phyloP scores from a whole-genome alignment of 2,113 vertebrate species.

The Oryzias celebensis region DNA sequence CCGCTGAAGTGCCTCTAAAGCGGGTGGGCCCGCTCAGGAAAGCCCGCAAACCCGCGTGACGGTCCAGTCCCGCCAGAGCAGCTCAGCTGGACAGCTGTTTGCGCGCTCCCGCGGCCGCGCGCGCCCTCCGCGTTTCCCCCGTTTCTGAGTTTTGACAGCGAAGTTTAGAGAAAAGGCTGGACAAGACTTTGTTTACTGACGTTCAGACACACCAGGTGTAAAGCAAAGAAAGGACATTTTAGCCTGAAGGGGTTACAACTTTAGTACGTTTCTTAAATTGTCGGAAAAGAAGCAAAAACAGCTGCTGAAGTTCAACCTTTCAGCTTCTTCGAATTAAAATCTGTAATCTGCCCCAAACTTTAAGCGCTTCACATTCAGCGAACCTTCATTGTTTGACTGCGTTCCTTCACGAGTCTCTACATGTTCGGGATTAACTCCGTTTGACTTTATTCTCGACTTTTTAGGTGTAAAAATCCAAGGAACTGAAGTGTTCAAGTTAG shows the following conservation, averaged over 20 bases:
- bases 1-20: no score
- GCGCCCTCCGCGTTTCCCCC: slow-evolving; percentile 24
- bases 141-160: slow-evolving; percentile 26
- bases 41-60: slow-evolving; percentile 39
- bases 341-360: not conserved
- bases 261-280: slow-evolving; percentile 8
- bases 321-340: not conserved
- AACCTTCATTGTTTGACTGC: slow-evolving; percentile 55
- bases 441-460: slow-evolving; percentile 26
- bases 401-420: slow-evolving; percentile 65
- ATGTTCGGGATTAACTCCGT: slow-evolving; percentile 43
- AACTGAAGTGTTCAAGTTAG: not conserved
- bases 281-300: slow-evolving; percentile 5
- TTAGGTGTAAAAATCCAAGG: not conserved
- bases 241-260: not conserved
- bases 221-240: not conserved
- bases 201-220: no score
- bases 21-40: no score
- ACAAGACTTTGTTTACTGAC: not conserved
- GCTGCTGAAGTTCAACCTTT: not conserved
- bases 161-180: not conserved
- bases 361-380: slow-evolving; percentile 22
- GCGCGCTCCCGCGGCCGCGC: slow-evolving; percentile 59
- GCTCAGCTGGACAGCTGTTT: slow-evolving; percentile 68
- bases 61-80: slow-evolving; percentile 11